Evolutionary conservation across 2,888 invertebrate genomes (phyloP).

Genomic region (Ophioninae sp.): DNA sequence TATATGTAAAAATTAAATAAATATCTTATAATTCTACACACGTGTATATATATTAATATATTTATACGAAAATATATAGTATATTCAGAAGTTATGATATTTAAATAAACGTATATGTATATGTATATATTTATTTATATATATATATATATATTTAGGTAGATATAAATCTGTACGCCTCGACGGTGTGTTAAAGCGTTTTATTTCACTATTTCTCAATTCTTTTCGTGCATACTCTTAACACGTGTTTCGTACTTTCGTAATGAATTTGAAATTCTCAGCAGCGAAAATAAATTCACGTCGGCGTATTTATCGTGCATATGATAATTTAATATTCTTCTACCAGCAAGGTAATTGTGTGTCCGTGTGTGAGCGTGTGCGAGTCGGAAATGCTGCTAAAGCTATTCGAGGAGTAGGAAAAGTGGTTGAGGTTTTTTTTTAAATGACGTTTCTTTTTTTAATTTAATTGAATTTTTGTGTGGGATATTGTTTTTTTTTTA

Average conservation of each 20-base stretch:
- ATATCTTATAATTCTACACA: no score
- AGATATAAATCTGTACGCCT: not conserved
- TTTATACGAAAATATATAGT: no score
- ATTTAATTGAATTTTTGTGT: slow-evolving; percentile 12
- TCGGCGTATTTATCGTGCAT: slow-evolving; percentile 61
- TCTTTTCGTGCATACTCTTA: slow-evolving; percentile 27
- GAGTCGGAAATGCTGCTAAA: slow-evolving; percentile 46
- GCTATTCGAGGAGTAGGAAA: slow-evolving; percentile 54
- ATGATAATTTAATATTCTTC: slow-evolving; percentile 52
- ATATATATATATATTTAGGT: not conserved
- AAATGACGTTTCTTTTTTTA: slow-evolving; percentile 24
- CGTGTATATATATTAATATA: no score
- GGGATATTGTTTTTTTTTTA: slow-evolving; percentile 39
- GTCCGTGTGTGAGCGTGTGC: not conserved
- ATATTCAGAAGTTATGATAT: no score
- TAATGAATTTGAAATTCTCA: slow-evolving; percentile 1
- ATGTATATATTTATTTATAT: not conserved
- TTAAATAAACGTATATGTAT: no score
- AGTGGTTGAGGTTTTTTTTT: slow-evolving; percentile 3
- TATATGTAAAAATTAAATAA: no score
- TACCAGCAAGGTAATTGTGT: slow-evolving; percentile 54
- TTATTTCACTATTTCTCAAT: slow-evolving; percentile 10
- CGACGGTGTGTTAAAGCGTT: slow-evolving; percentile 44
- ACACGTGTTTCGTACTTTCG: slow-evolving; percentile 6
- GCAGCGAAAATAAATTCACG: slow-evolving; percentile 62